Evolutionary conservation across 2,888 invertebrate genomes (phyloP).

Genomic region (Parnassius orleans): DNA sequence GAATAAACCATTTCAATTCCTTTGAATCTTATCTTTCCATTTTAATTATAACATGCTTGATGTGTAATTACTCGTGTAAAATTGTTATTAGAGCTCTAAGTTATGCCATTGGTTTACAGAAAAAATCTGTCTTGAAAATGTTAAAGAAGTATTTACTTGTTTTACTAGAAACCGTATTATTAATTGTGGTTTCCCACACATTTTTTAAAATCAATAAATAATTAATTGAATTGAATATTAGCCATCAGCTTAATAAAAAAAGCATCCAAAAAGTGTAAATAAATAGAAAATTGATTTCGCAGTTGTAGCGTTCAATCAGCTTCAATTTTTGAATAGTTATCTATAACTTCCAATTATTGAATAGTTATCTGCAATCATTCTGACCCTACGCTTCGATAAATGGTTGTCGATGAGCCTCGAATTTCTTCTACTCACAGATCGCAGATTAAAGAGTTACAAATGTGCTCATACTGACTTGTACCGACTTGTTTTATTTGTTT

Average conservation of each 20-base stretch:
- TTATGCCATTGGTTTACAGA: background rate
- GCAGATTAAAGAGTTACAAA: too few species aligned
- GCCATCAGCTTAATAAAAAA: too few species aligned
- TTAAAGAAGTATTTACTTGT: background rate
- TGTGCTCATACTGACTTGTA: too few species aligned
- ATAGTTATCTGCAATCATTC: conserved; percentile 13
- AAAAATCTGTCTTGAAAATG: background rate
- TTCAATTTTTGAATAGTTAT: too few species aligned
- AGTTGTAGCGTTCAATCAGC: too few species aligned
- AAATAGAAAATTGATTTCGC: too few species aligned
- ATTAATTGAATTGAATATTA: too few species aligned
- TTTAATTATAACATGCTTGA: conserved; percentile 7
- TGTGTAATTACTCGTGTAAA: conserved; percentile 14
- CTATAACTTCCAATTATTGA: conserved; percentile 19
- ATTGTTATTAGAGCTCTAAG: background rate
- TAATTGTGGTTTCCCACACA: background rate
- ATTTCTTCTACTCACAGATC: too few species aligned
- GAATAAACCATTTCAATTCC: conserved; percentile 4
- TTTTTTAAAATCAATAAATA: background rate
- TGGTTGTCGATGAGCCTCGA: too few species aligned
- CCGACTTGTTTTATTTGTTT: too few species aligned
- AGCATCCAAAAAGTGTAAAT: too few species aligned
- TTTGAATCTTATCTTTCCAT: background rate
- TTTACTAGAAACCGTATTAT: background rate
- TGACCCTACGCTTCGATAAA: conserved; percentile 24